Evolutionary conservation across 1,140 invertebrate genomes (phyloP).

Genomic region (Eriocheir sinensis): DNA sequence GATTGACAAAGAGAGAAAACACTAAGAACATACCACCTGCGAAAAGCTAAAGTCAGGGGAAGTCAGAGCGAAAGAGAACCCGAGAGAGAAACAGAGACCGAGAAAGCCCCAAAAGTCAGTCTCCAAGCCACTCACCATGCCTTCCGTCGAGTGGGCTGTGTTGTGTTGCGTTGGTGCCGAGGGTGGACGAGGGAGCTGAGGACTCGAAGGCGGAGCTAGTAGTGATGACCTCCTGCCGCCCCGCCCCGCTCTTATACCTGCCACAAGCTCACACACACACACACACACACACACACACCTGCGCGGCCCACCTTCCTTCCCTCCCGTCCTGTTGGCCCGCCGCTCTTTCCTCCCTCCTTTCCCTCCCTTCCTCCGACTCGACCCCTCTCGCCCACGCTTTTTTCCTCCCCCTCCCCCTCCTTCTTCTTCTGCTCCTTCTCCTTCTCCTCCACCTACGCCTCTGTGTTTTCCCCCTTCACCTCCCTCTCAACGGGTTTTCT

Average conservation of each 20-base stretch:
- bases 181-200: neutral
- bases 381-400: conserved; percentile 18
- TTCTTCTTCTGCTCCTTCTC: neutral
- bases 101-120: neutral
- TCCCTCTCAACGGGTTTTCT: neutral
- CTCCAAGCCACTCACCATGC: neutral
- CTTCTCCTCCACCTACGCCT: neutral
- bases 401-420: neutral
- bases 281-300: no score
- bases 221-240: neutral
- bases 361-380: neutral
- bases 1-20: neutral
- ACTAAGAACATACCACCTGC: neutral
- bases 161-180: neutral
- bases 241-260: conserved; percentile 36
- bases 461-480: neutral
- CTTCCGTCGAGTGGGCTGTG: neutral
- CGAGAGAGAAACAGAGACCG: neutral
- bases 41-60: neutral
- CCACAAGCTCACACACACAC: no score
- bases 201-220: neutral
- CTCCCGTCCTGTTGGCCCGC: neutral
- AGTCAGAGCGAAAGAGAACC: neutral
- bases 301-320: neutral
- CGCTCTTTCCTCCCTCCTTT: neutral